Percentiles rank a stretch among this genome's conserved stretches.
phyloP scores from a whole-genome alignment of 2,888 invertebrate species.

The Melanostoma mellinum region DNA sequence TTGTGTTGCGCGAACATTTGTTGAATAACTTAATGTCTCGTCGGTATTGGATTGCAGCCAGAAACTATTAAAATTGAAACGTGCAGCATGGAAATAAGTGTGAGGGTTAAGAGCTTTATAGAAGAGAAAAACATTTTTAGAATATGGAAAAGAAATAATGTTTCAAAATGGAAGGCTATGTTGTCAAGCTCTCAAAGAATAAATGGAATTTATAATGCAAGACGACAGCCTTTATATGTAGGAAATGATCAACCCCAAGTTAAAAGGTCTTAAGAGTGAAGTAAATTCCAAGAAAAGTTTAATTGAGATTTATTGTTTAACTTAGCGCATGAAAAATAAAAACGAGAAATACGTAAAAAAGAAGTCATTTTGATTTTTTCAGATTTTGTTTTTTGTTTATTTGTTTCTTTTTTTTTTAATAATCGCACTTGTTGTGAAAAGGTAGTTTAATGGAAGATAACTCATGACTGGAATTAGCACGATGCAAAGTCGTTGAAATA shows the following conservation, averaged over 20 bases:
- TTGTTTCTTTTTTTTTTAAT: too few species aligned
- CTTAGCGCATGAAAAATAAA: too few species aligned
- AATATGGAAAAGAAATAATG: slow-evolving; percentile 3
- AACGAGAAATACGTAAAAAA: too few species aligned
- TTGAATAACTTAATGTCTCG: slow-evolving; percentile 22
- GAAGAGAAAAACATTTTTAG: slow-evolving; percentile 1
- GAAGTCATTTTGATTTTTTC: too few species aligned
- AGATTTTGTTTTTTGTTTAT: too few species aligned
- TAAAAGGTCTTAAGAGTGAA: slow-evolving; percentile 8
- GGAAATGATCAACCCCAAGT: slow-evolving; percentile 1
- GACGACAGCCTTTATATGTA: slow-evolving; percentile 8
- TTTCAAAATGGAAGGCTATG: slow-evolving; percentile 28
- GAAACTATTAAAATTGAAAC: slow-evolving; percentile 33
- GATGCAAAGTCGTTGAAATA: too few species aligned
- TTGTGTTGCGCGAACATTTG: slow-evolving; percentile 13
- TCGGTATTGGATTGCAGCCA: slow-evolving; percentile 29
- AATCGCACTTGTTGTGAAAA: too few species aligned
- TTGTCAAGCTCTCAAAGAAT: slow-evolving; percentile 28
- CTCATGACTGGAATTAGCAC: too few species aligned
- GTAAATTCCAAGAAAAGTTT: background rate
- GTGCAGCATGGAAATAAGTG: slow-evolving; percentile 35
- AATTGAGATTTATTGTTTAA: slow-evolving; percentile 4
- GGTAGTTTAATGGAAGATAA: too few species aligned
- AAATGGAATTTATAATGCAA: slow-evolving; percentile 25
- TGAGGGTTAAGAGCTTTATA: slow-evolving; percentile 52